Percentiles rank a stretch among this genome's conserved stretches.
Conservation (phyloP, 2,797 vertebrate genomes). For the Chiroxiphia lanceolata region DNA sequence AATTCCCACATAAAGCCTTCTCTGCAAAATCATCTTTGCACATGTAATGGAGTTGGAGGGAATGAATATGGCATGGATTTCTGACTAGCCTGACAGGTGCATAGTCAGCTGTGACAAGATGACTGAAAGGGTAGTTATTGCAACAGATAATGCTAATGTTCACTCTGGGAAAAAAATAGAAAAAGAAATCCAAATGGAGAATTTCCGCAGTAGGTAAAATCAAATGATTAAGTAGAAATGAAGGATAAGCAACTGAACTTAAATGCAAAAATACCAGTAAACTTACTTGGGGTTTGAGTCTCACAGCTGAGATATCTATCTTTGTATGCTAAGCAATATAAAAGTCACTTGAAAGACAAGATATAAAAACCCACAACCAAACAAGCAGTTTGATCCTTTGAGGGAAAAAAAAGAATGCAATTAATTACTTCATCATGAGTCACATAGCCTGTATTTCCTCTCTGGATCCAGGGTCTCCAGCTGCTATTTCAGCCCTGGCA, state of each 20-base stretch:
- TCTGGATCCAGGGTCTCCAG: background rate
- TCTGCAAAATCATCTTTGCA: background rate
- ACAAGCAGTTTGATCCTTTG: background rate
- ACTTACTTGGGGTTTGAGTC: background rate
- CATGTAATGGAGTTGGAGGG: background rate
- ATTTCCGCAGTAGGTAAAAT: background rate
- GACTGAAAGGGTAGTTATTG: background rate
- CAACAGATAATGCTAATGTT: background rate
- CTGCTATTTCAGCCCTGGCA: background rate
- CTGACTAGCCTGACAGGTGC: background rate
- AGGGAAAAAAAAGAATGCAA: accelerated
- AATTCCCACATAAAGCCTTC: background rate
- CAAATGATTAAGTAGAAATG: background rate
- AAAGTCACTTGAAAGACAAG: background rate
- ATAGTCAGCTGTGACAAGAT: background rate
- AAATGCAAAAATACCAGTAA: background rate
- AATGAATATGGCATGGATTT: background rate
- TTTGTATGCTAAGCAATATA: background rate
- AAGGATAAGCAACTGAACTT: background rate
- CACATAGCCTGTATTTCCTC: background rate
- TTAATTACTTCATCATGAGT: background rate
- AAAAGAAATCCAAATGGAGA: background rate
- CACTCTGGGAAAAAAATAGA: background rate
- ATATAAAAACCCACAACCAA: accelerated
- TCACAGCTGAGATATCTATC: background rate